Evolutionary conservation across 1,140 invertebrate genomes (phyloP).

Genomic region (Vanessa atalanta): DNA sequence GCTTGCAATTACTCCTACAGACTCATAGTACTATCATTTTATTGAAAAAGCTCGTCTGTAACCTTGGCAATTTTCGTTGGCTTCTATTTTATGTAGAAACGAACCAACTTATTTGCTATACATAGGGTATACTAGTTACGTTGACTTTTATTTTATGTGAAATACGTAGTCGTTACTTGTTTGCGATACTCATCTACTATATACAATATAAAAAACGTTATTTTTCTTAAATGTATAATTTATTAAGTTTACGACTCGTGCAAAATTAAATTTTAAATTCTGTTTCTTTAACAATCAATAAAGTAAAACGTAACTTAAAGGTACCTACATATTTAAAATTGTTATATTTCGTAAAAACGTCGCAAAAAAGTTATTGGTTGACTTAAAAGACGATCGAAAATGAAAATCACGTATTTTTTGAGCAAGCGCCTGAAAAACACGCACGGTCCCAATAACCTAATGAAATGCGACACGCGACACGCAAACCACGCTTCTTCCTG

Average conservation of each 20-base stretch:
- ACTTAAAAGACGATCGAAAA: slow-evolving; percentile 50
- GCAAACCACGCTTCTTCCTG: slow-evolving; percentile 53
- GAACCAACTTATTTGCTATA: no score
- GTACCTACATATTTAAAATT: no score
- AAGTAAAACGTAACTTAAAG: no score
- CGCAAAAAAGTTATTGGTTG: slow-evolving; percentile 31
- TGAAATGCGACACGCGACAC: slow-evolving; percentile 52
- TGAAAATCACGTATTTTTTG: slow-evolving; percentile 47
- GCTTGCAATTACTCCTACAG: no score
- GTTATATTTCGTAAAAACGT: neutral
- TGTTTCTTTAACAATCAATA: no score
- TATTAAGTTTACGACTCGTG: no score
- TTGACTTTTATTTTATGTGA: no score
- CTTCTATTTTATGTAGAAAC: no score
- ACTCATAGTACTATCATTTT: neutral
- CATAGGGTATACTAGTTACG: no score
- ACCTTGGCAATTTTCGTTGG: neutral
- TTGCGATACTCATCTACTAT: neutral
- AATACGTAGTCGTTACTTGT: neutral
- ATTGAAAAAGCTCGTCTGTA: neutral
- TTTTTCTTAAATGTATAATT: no score
- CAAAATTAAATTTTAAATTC: no score
- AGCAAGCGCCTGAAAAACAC: slow-evolving; percentile 49
- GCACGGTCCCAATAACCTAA: slow-evolving; percentile 49
- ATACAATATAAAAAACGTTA: no score